A percentile compares a stretch with the other conserved stretches of the same genome.
These are phyloP conservation scores for Phodopus roborovskii DNA, from an alignment of 2,113 vertebrate species.

Conservation along the genomic window DNA sequence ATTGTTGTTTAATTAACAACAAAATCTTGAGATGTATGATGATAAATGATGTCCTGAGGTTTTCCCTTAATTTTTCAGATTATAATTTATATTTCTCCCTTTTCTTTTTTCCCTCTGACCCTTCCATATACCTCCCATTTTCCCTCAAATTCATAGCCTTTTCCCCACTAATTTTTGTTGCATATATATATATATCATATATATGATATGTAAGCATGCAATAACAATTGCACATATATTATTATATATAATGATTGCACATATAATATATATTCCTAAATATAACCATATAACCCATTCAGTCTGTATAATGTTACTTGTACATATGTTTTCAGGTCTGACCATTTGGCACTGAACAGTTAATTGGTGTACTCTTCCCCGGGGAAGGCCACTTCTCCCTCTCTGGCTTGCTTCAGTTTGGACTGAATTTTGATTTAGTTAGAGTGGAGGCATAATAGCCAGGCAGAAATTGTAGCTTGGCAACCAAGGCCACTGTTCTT, in stretches of 20 bases:
- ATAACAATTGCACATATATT: too few relatives aligned
- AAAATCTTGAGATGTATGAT: not conserved
- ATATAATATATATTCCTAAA: not conserved
- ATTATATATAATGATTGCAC: too few relatives aligned
- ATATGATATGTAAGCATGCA: too few relatives aligned
- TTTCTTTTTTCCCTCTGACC: not conserved
- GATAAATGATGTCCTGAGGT: not conserved
- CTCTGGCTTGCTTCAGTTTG: not conserved
- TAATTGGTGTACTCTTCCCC: not conserved
- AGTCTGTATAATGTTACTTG: not conserved
- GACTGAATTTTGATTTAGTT: constrained; percentile 9
- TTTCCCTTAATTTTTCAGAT: not conserved
- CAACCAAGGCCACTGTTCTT: not conserved
- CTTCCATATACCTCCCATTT: not conserved
- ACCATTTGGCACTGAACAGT: not conserved
- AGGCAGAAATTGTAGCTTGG: constrained; percentile 17
- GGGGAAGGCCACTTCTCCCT: not conserved
- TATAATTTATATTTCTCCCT: not conserved
- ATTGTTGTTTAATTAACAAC: not conserved
- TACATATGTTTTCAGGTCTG: not conserved
- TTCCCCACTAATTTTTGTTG: not conserved
- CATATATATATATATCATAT: not conserved
- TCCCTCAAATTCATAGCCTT: not conserved
- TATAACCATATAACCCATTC: too few relatives aligned
- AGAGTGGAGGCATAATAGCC: not conserved